Evolutionary conservation across 2,888 invertebrate genomes (phyloP).

Genomic region (Tridacna gigas): DNA sequence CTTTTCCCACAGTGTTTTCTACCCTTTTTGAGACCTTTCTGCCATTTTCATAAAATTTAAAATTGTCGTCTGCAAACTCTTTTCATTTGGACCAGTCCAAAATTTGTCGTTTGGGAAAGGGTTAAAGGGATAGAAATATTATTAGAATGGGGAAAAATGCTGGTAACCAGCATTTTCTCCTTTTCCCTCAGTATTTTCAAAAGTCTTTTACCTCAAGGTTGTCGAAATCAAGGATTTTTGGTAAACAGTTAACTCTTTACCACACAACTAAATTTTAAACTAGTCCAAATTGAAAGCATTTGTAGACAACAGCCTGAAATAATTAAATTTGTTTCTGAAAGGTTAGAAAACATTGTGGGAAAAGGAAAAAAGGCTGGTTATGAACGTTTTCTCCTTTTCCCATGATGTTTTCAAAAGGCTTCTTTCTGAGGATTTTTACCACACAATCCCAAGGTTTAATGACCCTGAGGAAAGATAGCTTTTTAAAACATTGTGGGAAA

Average conservation of each 20-base stretch:
- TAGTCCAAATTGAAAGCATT: too few species aligned
- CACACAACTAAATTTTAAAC: not conserved
- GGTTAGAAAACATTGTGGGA: not conserved
- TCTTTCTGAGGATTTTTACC: too few species aligned
- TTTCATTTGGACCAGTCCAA: not conserved
- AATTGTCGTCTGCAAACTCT: not conserved
- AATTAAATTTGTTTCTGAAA: too few species aligned
- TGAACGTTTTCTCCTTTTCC: not conserved
- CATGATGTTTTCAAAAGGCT: not conserved
- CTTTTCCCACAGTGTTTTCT: not conserved
- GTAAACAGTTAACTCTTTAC: not conserved
- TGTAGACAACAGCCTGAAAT: too few species aligned
- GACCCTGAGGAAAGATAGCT: too few species aligned
- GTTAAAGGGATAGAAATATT: too few species aligned
- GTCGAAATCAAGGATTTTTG: not conserved
- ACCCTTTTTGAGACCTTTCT: too few species aligned
- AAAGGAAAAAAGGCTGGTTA: not conserved
- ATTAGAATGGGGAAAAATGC: not conserved
- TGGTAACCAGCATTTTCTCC: not conserved
- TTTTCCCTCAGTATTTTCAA: not conserved
- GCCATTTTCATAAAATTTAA: not conserved
- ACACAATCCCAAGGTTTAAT: too few species aligned
- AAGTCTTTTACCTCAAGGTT: not conserved
- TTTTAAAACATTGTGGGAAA: too few species aligned
- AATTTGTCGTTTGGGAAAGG: too few species aligned